Conservation (phyloP, 2,113 vertebrate genomes). For the Malurus melanocephalus region DNA sequence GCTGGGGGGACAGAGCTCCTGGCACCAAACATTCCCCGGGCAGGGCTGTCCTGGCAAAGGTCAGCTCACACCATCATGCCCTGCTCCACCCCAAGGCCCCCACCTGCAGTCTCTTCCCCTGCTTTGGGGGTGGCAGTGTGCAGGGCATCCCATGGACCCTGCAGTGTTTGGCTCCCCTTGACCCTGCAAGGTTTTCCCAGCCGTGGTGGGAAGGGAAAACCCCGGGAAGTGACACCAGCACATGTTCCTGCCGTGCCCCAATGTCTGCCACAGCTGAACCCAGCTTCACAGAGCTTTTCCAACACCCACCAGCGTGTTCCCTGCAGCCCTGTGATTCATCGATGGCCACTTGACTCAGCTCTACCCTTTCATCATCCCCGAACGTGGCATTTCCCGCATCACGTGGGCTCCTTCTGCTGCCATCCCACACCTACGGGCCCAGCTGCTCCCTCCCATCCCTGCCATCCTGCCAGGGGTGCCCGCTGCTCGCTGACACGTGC, state of each 20-base stretch:
- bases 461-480: not conserved
- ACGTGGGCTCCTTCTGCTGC: not conserved
- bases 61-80: rapidly evolving
- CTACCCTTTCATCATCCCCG: not conserved
- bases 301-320: not conserved
- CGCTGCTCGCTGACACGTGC: rapidly evolving
- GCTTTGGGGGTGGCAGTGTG: rapidly evolving
- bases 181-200: rapidly evolving
- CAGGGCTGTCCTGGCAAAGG: not conserved
- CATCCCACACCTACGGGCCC: not conserved
- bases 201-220: not conserved
- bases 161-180: rapidly evolving
- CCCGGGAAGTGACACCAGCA: not conserved
- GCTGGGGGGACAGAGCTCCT: rapidly evolving
- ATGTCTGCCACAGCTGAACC: not conserved
- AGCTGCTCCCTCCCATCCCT: not conserved
- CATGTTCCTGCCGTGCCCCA: not conserved
- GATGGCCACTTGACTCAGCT: not conserved
- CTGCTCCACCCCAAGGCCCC: rapidly evolving
- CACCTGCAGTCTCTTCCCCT: rapidly evolving
- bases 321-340: constrained; percentile 17
- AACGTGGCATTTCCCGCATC: not conserved
- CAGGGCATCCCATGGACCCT: rapidly evolving
- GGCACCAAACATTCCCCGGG: not conserved
- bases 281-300: not conserved